Evolutionary conservation across 2,113 vertebrate genomes (phyloP), one percentile per base, ranked within the genome.

Genomic region (Brevimyrus niger): DNA sequence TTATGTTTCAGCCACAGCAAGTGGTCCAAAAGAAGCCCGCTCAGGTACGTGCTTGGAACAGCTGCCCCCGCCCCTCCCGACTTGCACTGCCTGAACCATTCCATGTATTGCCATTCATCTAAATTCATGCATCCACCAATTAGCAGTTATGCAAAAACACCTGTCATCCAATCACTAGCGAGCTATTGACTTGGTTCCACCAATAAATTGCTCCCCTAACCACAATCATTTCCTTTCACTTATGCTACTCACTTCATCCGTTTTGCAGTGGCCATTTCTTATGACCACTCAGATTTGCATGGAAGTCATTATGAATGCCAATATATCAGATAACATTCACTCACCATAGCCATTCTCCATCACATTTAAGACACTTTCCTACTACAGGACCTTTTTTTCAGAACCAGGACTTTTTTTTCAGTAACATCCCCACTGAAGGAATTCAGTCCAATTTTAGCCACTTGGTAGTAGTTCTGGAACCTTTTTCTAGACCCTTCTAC

Each of bases 1-100:
- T 92, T 91, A 76, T 94, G 19, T 95, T 97, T 46, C 94, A 99
- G 98, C 98, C 98, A 92, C 97, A 98, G 90, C 97, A 98, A 95
- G 97, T 97, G 83, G 95, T 98, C 95, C 97, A 97, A 94, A 97
- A 98, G 96, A 97, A 97, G 94, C 96, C 97, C 95, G 96, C 97
- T 97, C 97, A 97, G 97, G 98, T 99, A 96, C 95, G 96, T 91
- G 5, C 53, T 7, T 27, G 21, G 3, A 42, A 85, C 38, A 55
- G 38, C 9, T 23, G 31, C 47, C 6, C 61, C 47, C 50, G 1
- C n/a, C n/a, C 10, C 51, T 10, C 15, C 9, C 15, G 19, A 10
- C 19, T n/a, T 61, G 58, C 21, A 27, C 46, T 86, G 44, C 19
- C 65, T 31, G 65, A 27, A 27, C 3, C 15, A 35, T 83, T 83